phyloP scores from a whole-genome alignment of 2,888 invertebrate species.

The Strigamia transsilvanica region DNA sequence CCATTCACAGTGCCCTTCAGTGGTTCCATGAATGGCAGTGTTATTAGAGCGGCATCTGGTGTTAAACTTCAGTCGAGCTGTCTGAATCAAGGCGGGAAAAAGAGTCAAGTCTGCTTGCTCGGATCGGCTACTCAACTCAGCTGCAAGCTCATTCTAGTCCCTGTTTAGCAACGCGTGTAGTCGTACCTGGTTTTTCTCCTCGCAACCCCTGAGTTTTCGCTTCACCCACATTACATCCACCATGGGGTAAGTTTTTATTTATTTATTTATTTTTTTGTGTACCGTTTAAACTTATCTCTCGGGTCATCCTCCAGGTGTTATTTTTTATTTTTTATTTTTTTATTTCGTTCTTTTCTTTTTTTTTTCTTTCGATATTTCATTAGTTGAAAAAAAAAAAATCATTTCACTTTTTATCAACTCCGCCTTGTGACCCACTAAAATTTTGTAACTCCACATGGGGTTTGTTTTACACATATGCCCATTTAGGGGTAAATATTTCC shows the following conservation, averaged over 20 bases:
- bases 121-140: conserved; percentile 27
- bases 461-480: conserved; percentile 25
- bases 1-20: conserved; percentile 37
- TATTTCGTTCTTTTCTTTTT: not conserved
- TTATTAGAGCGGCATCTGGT: conserved; percentile 41
- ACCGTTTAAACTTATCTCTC: not conserved
- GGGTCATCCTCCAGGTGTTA: conserved; percentile 1
- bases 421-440: conserved; percentile 43
- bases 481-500: conserved; percentile 3
- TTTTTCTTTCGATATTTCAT: not conserved
- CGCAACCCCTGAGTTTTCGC: not conserved
- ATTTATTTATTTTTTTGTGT: not conserved
- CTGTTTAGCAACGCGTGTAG: conserved; percentile 43
- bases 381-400: not conserved
- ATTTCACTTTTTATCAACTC: conserved; percentile 48
- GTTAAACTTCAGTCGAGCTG: conserved; percentile 15
- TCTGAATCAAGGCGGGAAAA: conserved; percentile 35
- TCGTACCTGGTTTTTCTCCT: conserved; percentile 37
- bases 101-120: conserved; percentile 7
- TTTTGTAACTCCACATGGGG: conserved; percentile 39
- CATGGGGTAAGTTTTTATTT: conserved; percentile 36
- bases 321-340: not conserved
- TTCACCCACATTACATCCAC: conserved; percentile 14
- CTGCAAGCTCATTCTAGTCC: conserved; percentile 45
- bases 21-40: conserved; percentile 41